phyloP scores from a whole-genome alignment of 2,888 invertebrate genomes.

The Mythimna pallens region DNA sequence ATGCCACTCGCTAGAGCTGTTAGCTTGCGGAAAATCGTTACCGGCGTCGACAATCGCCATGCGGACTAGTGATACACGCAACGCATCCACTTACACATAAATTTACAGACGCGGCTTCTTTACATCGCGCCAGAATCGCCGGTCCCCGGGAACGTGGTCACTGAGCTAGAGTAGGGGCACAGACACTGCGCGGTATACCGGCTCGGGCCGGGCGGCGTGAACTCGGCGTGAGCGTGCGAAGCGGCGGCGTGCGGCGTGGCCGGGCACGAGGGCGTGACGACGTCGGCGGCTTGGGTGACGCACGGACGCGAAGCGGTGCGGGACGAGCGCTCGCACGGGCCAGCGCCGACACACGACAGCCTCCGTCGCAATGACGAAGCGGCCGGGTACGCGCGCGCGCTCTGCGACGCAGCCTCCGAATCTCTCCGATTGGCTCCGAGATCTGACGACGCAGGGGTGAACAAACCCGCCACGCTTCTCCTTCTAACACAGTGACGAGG shows the following conservation, averaged over 20 bases:
- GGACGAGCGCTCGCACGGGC: conserved; percentile 86
- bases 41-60: conserved; percentile 78
- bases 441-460: conserved; percentile 86
- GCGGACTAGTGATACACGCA: conserved; percentile 80
- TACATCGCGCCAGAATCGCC: conserved; percentile 92
- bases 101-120: conserved; percentile 87
- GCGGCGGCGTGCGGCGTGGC: conserved; percentile 42
- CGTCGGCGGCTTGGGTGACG: conserved; percentile 75
- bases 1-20: conserved; percentile 75
- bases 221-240: conserved; percentile 49
- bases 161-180: conserved; percentile 90
- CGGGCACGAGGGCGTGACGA: conserved; percentile 72
- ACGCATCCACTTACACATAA: conserved; percentile 89
- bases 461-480: conserved; percentile 89
- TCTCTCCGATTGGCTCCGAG: conserved; percentile 82
- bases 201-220: conserved; percentile 61
- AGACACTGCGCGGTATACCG: conserved; percentile 88
- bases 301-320: conserved; percentile 74
- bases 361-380: conserved; percentile 90
- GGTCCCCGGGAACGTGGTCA: conserved; percentile 92
- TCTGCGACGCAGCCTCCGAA: conserved; percentile 87
- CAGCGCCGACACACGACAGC: conserved; percentile 89
- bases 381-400: conserved; percentile 90
- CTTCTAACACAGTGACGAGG: conserved; percentile 88
- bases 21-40: conserved; percentile 82